Conservation (phyloP, 2,113 vertebrate species). For the Rhinoptilus africanus region DNA sequence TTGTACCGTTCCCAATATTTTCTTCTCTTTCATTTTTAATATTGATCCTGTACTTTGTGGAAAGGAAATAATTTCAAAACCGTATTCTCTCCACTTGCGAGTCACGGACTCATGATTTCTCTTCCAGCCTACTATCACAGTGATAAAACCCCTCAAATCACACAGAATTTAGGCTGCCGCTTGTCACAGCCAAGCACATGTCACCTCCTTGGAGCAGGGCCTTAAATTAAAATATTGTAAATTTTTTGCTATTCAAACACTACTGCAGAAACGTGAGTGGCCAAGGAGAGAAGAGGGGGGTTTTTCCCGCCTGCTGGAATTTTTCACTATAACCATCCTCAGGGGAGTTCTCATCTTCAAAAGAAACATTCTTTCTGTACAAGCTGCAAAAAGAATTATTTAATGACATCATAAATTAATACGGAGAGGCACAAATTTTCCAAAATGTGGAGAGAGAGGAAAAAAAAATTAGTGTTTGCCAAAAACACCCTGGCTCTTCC, state of each 20-base stretch:
- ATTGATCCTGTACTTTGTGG: neutral
- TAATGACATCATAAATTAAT: constrained; percentile 71
- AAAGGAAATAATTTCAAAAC: neutral
- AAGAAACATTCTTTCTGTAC: constrained; percentile 61
- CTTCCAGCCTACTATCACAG: neutral
- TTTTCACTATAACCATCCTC: constrained; percentile 41
- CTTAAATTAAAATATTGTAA: neutral
- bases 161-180: neutral
- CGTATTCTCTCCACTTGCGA: neutral
- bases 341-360: constrained; percentile 59
- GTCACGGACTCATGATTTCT: neutral
- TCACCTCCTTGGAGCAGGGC: constrained; percentile 4
- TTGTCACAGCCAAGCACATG: neutral
- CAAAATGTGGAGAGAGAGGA: constrained; percentile 38
- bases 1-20: neutral
- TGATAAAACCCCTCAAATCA: neutral
- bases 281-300: neutral
- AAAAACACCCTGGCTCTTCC: constrained; percentile 45
- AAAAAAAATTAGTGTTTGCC: constrained; percentile 2
- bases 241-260: neutral
- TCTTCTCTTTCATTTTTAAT: constrained; percentile 8
- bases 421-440: constrained; percentile 58
- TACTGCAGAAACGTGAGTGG: neutral
- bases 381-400: constrained; percentile 71
- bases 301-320: constrained; percentile 3